These are phyloP conservation scores for Oenanthe melanoleuca DNA, from an alignment of 2,113 vertebrate genomes.

Conservation along the genomic window DNA sequence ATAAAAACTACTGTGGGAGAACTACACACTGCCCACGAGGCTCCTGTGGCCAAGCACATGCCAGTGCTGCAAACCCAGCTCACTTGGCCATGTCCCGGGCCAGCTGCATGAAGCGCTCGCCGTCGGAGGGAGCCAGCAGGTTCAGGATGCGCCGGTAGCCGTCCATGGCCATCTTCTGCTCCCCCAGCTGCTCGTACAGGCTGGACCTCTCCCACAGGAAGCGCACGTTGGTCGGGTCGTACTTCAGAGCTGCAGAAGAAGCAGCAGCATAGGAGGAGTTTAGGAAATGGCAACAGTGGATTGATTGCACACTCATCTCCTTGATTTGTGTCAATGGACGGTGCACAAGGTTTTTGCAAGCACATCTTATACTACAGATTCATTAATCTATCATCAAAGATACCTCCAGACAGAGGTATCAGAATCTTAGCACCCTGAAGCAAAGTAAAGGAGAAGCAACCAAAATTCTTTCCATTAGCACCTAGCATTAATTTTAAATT, in stretches of 20 bases:
- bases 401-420: neutral
- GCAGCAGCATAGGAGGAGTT: neutral
- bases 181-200: conserved; percentile 92
- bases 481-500: neutral
- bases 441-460: neutral
- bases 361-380: neutral
- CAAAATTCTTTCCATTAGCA: neutral
- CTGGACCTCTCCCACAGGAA: conserved; percentile 96
- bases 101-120: conserved; percentile 95
- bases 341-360: rapidly evolving
- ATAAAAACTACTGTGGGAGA: neutral
- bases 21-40: neutral
- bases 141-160: conserved; percentile 92
- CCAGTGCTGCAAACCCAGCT: neutral
- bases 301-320: neutral
- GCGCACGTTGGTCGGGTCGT: conserved; percentile 90
- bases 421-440: neutral
- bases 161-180: conserved; percentile 96
- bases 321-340: rapidly evolving
- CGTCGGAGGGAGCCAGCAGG: conserved; percentile 88
- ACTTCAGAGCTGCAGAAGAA: conserved; percentile 83
- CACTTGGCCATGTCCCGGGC: conserved; percentile 98
- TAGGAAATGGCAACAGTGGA: neutral
- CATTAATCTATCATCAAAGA: neutral
- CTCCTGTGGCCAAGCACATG: neutral